A percentile compares a stretch with the other conserved stretches of the same genome.
These are phyloP conservation scores for Polylopha cassiicola DNA, from an alignment of 2,888 invertebrate genomes.

Conservation along the genomic window DNA sequence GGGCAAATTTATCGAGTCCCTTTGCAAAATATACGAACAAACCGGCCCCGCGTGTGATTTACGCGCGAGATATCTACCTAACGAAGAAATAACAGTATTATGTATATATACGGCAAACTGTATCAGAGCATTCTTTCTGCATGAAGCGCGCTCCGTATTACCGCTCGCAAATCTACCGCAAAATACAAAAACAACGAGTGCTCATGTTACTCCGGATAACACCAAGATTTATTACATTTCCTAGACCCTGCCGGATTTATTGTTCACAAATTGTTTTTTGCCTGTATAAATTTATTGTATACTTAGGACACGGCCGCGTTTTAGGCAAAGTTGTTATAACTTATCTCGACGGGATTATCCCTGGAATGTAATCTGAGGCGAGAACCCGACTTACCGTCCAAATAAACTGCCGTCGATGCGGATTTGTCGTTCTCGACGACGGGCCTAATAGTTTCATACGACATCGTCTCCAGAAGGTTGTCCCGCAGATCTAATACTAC, in stretches of 20 bases:
- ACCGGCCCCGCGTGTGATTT: slow-evolving; percentile 52
- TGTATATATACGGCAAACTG: slow-evolving; percentile 29
- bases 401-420: slow-evolving; percentile 82
- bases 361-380: slow-evolving; percentile 17
- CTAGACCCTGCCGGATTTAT: slow-evolving; percentile 9
- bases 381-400: slow-evolving; percentile 82
- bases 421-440: slow-evolving; percentile 86
- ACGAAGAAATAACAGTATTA: slow-evolving; percentile 54
- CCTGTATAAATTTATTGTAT: slow-evolving; percentile 10
- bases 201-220: slow-evolving; percentile 1
- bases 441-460: slow-evolving; percentile 84
- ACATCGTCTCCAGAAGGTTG: slow-evolving; percentile 85
- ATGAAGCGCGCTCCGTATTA: slow-evolving; percentile 15
- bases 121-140: slow-evolving; percentile 15
- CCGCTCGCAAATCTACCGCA: slow-evolving; percentile 5
- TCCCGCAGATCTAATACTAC: slow-evolving; percentile 85
- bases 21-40: slow-evolving; percentile 58
- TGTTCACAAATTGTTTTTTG: slow-evolving; percentile 11
- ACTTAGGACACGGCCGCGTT: slow-evolving; percentile 2
- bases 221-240: slow-evolving; percentile 14
- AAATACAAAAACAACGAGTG: slow-evolving; percentile 7
- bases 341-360: background rate
- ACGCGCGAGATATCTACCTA: slow-evolving; percentile 47
- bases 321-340: background rate
- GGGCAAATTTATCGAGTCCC: slow-evolving; percentile 59